Percentiles rank a stretch among this genome's conserved stretches.
Conservation (phyloP, 1,140 invertebrate species). For the Drosophila auraria region DNA sequence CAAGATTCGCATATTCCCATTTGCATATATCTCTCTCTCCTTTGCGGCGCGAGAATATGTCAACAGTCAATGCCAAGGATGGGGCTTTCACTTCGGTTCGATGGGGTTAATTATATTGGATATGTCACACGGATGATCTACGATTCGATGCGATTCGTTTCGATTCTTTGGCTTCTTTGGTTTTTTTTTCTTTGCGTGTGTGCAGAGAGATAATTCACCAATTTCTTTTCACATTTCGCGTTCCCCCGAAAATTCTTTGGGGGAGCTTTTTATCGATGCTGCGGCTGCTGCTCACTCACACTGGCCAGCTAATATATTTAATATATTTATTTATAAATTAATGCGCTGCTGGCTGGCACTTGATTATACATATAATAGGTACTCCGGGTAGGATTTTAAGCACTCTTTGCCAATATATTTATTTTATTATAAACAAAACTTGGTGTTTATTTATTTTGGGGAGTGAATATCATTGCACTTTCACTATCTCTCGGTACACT, state of each 20-base stretch:
- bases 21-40: constrained; percentile 47
- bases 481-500: constrained; percentile 21
- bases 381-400: neutral
- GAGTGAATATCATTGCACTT: constrained; percentile 41
- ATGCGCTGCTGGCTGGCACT: constrained; percentile 39
- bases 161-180: constrained; percentile 27
- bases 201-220: constrained; percentile 51
- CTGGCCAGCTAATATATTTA: constrained; percentile 58
- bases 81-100: constrained; percentile 4
- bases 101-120: constrained; percentile 46
- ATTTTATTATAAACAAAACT: constrained; percentile 17
- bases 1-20: constrained; percentile 52
- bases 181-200: constrained; percentile 6
- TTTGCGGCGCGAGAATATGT: constrained; percentile 45
- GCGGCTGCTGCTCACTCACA: constrained; percentile 32
- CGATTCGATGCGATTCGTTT: neutral
- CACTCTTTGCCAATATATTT: neutral
- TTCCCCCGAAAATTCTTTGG: constrained; percentile 10
- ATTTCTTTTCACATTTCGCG: constrained; percentile 58
- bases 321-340: constrained; percentile 80
- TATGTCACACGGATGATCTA: constrained; percentile 38
- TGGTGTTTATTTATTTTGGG: constrained; percentile 15
- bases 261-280: constrained; percentile 34
- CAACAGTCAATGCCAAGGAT: constrained; percentile 62
- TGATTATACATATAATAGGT: neutral